Evolutionary conservation across 1,140 invertebrate species (phyloP).

Genomic region (Calycopis cecrops): DNA sequence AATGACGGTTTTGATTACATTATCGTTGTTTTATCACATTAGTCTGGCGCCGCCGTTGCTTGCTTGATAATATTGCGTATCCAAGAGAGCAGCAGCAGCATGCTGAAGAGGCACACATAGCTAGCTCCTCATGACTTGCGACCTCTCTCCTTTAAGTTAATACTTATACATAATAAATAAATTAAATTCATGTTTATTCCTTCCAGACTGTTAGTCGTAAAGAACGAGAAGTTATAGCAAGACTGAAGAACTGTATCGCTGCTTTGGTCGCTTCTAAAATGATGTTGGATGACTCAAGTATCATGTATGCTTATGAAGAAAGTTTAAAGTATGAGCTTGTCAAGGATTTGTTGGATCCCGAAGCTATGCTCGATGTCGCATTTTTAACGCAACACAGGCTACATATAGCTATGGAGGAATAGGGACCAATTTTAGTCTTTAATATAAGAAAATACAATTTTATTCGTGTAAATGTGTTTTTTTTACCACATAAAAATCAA

Average conservation of each 20-base stretch:
- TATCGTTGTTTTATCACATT: too few relatives aligned
- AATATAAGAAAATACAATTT: constrained; percentile 3
- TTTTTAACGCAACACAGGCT: constrained; percentile 81
- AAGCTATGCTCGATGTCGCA: constrained; percentile 87
- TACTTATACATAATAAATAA: too few relatives aligned
- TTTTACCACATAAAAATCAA: too few relatives aligned
- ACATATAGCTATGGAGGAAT: constrained; percentile 48
- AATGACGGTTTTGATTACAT: too few relatives aligned
- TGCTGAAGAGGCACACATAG: too few relatives aligned
- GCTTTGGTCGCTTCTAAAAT: constrained; percentile 90
- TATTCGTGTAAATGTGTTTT: not conserved
- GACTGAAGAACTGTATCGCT: constrained; percentile 92
- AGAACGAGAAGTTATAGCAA: constrained; percentile 89
- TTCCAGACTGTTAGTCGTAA: constrained; percentile 80
- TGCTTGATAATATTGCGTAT: too few relatives aligned
- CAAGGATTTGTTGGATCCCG: constrained; percentile 86
- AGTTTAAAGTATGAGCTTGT: constrained; percentile 87
- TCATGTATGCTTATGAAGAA: constrained; percentile 93
- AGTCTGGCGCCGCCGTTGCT: too few relatives aligned
- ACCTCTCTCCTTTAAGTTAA: too few relatives aligned
- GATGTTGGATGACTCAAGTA: constrained; percentile 94
- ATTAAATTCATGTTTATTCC: constrained; percentile 1
- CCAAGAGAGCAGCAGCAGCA: too few relatives aligned
- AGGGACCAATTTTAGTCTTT: too few relatives aligned
- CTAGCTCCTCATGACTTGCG: too few relatives aligned